Evolutionary conservation across 2,113 vertebrate species (phyloP).

Genomic region (Trematocara zebra): DNA sequence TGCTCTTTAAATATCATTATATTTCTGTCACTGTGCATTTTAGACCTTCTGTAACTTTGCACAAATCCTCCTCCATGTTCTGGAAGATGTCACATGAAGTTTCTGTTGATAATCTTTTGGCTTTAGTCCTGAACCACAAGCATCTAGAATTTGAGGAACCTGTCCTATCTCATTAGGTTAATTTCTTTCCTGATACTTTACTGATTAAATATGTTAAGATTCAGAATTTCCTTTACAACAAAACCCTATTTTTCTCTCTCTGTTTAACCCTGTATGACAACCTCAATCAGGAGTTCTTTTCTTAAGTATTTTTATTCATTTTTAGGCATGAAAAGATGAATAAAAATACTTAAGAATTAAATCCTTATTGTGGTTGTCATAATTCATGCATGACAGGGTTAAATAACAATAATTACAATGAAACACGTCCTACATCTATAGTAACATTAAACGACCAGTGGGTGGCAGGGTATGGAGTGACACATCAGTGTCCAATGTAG

Average conservation of each 20-base stretch:
- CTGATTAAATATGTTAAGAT: background rate
- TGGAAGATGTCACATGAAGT: background rate
- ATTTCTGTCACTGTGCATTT: background rate
- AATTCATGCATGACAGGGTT: background rate
- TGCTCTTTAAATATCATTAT: background rate
- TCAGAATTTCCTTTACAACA: background rate
- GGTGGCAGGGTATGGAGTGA: background rate
- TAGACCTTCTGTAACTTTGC: background rate
- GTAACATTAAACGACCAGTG: background rate
- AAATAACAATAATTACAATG: background rate
- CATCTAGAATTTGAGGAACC: background rate
- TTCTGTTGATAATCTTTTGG: background rate
- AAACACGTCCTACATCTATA: background rate
- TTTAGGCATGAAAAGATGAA: background rate
- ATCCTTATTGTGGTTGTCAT: background rate
- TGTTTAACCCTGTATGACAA: background rate
- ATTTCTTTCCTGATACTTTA: background rate
- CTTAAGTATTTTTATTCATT: background rate
- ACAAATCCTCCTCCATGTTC: background rate
- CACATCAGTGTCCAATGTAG: background rate
- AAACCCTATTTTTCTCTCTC: background rate
- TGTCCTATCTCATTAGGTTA: background rate
- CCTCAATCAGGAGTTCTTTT: background rate
- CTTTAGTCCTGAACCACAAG: background rate
- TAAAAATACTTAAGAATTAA: background rate